Percentiles rank a stretch among this genome's conserved stretches.
These are phyloP conservation scores for Dryoscopus gambensis DNA, from an alignment of 2,113 vertebrate genomes.

Conservation along the genomic window DNA sequence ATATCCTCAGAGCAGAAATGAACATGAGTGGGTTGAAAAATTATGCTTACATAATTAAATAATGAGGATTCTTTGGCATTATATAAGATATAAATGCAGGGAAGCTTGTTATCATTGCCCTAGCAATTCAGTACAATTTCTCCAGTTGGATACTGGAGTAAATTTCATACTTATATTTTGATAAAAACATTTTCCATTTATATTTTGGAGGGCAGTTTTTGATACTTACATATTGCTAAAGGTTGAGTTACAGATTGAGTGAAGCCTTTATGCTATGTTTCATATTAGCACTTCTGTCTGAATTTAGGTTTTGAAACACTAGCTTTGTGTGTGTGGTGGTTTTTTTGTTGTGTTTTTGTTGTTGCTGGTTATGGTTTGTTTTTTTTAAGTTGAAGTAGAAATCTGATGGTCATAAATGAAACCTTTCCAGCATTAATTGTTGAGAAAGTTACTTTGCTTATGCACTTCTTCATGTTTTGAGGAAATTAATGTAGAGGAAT, in stretches of 20 bases:
- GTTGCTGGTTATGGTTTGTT: neutral
- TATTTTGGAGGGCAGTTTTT: neutral
- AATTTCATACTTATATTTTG: neutral
- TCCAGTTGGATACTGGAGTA: neutral
- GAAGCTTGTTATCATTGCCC: neutral
- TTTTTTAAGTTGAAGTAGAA: neutral
- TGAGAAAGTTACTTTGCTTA: neutral
- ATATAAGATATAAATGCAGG: neutral
- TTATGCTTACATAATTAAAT: slow-evolving; percentile 23
- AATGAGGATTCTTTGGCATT: slow-evolving; percentile 11
- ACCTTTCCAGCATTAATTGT: neutral
- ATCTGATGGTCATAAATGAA: neutral
- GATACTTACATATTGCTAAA: neutral
- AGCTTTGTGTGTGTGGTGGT: neutral
- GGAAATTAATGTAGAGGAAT: neutral
- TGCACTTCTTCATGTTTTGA: neutral
- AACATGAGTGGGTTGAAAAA: slow-evolving; percentile 14
- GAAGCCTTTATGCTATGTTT: neutral
- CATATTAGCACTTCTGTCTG: neutral
- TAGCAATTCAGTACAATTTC: neutral
- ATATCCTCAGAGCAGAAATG: slow-evolving; percentile 2
- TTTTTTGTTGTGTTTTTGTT: neutral
- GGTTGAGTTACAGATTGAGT: neutral
- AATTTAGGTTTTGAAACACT: neutral
- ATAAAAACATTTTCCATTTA: neutral